These are phyloP conservation scores for Hoplostethus mediterraneus DNA, from an alignment of 2,797 vertebrate genomes.

Conservation along the genomic window DNA sequence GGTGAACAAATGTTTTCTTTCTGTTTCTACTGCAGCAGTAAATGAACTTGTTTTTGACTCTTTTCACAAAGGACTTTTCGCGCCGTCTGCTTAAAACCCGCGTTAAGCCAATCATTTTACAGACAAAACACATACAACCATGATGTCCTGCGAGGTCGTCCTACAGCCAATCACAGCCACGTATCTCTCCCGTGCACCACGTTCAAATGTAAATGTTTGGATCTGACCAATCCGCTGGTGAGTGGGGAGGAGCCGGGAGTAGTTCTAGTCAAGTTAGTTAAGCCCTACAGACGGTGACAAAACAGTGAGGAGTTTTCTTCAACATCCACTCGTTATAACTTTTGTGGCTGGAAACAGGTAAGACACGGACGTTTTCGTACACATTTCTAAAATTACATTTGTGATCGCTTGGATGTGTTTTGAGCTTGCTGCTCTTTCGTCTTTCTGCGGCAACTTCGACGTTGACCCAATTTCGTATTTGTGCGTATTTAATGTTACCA, in stretches of 20 bases:
- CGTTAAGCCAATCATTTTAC: conserved; percentile 59
- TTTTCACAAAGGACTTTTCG: conserved; percentile 71
- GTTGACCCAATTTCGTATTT: too few species aligned
- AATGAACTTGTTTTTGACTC: not conserved
- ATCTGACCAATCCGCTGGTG: conserved; percentile 57
- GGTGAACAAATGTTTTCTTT: too few species aligned
- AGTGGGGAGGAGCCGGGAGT: conserved; percentile 43
- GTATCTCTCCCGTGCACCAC: fast-evolving
- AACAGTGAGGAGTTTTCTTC: conserved; percentile 65
- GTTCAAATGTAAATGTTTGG: conserved; percentile 55
- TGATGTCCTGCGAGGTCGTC: fast-evolving
- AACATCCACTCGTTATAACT: conserved; percentile 50
- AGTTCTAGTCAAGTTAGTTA: conserved; percentile 62
- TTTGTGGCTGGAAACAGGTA: conserved; percentile 54
- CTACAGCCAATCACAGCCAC: conserved; percentile 40
- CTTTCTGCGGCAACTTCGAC: too few species aligned
- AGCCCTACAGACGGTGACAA: conserved; percentile 57
- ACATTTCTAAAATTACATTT: not conserved
- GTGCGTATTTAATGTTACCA: too few species aligned
- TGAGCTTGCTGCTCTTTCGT: too few species aligned
- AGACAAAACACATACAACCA: fast-evolving
- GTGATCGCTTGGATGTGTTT: too few species aligned
- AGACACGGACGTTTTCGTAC: not conserved
- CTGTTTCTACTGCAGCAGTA: not conserved
- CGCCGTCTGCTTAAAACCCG: conserved; percentile 78